These are phyloP conservation scores for Trachymyrmex cornetzi DNA, from an alignment of 1,140 invertebrate species.

Conservation along the genomic window DNA sequence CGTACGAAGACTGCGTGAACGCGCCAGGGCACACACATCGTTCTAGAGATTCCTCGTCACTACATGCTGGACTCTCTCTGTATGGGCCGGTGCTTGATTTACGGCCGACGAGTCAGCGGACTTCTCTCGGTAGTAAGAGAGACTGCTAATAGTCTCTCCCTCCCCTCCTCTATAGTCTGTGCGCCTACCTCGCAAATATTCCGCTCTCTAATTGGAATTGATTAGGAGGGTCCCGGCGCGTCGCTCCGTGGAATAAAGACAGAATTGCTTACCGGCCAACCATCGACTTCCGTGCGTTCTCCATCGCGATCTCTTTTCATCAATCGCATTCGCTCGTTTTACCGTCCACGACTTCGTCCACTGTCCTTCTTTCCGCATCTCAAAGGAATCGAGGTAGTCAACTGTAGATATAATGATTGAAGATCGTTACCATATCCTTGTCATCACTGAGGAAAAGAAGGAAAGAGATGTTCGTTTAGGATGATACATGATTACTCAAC, in stretches of 20 bases:
- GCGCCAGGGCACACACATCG: slow-evolving; percentile 23
- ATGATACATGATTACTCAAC: slow-evolving; percentile 1
- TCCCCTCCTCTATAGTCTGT: slow-evolving; percentile 71
- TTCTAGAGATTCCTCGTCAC: slow-evolving; percentile 31
- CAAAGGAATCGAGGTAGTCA: slow-evolving; percentile 63
- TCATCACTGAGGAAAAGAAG: not conserved
- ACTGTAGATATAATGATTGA: slow-evolving; percentile 30
- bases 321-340: slow-evolving; percentile 7
- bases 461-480: not conserved
- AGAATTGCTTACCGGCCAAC: slow-evolving; percentile 79
- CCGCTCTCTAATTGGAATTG: slow-evolving; percentile 87
- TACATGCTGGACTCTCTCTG: slow-evolving; percentile 54
- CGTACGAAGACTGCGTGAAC: slow-evolving; percentile 30
- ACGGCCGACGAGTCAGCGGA: slow-evolving; percentile 81
- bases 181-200: slow-evolving; percentile 85
- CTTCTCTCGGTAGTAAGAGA: slow-evolving; percentile 80
- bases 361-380: slow-evolving; percentile 7
- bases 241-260: slow-evolving; percentile 83
- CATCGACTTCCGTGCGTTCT: slow-evolving; percentile 39
- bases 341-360: not conserved
- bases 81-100: slow-evolving; percentile 84
- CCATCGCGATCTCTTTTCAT: slow-evolving; percentile 28
- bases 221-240: slow-evolving; percentile 82
- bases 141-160: slow-evolving; percentile 84
- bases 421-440: slow-evolving; percentile 54